phyloP scores from a whole-genome alignment of 37 sponge, comb jelly and placozoan genomes.

The Spongia lamella region DNA sequence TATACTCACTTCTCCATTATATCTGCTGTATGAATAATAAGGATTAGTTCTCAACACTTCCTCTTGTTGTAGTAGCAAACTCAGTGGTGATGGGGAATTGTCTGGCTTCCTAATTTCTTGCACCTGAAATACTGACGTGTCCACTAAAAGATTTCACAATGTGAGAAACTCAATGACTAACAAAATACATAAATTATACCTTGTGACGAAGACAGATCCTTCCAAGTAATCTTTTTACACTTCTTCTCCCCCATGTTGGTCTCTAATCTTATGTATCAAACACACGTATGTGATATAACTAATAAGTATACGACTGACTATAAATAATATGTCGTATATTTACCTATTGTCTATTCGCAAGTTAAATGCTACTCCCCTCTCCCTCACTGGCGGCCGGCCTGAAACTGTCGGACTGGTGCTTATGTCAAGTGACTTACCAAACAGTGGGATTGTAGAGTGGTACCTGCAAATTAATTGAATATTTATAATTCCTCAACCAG shows the following conservation, averaged over 20 bases:
- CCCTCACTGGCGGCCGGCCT: slow-evolving; percentile 56
- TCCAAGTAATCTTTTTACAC: slow-evolving; percentile 39
- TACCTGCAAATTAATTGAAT: background rate
- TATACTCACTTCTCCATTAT: slow-evolving; percentile 71
- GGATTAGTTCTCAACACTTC: slow-evolving; percentile 57
- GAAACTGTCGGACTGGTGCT: slow-evolving; percentile 51
- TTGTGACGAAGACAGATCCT: background rate
- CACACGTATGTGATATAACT: background rate
- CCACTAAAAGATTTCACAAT: background rate
- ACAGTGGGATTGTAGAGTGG: background rate
- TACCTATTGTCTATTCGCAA: slow-evolving; percentile 16
- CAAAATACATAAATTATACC: background rate
- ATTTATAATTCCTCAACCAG: background rate
- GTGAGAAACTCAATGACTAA: too few species aligned
- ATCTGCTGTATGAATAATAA: slow-evolving; percentile 64
- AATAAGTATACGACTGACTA: background rate
- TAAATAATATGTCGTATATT: background rate
- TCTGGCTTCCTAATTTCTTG: slow-evolving; percentile 24
- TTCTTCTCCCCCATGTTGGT: slow-evolving; percentile 7
- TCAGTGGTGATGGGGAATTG: slow-evolving; percentile 36
- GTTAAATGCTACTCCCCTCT: slow-evolving; percentile 52
- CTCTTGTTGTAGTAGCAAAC: slow-evolving; percentile 47
- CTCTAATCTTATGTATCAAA: background rate
- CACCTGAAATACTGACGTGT: slow-evolving; percentile 34
- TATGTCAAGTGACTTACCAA: slow-evolving; percentile 68